Conservation (phyloP, 2,888 invertebrate genomes). For the Drosophila mimica region DNA sequence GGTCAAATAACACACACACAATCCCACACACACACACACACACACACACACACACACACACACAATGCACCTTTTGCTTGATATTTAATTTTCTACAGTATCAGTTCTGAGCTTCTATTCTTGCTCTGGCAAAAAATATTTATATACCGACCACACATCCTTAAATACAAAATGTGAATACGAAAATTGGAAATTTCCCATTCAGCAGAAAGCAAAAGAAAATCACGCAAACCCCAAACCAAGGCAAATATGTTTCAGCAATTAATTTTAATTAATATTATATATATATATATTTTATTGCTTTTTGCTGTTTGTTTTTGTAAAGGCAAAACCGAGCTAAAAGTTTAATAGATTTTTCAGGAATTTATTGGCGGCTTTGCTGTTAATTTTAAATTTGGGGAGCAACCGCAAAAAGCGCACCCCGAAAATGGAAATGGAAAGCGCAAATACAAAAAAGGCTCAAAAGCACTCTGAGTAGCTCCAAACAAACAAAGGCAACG, state of each 20-base stretch:
- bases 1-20: slow-evolving; percentile 23
- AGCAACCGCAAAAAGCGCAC: slow-evolving; percentile 59
- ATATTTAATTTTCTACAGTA: slow-evolving; percentile 32
- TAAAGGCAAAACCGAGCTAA: slow-evolving; percentile 14
- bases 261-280: slow-evolving; percentile 81
- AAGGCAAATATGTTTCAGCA: slow-evolving; percentile 66
- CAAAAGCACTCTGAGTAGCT: slow-evolving; percentile 12
- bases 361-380: slow-evolving; percentile 59
- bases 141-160: slow-evolving; percentile 35
- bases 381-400: slow-evolving; percentile 52
- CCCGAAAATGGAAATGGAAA: slow-evolving; percentile 63
- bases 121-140: slow-evolving; percentile 46
- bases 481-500: slow-evolving; percentile 33
- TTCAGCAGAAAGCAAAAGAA: slow-evolving; percentile 15
- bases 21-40: neutral
- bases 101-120: slow-evolving; percentile 22
- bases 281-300: slow-evolving; percentile 10
- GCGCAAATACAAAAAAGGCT: slow-evolving; percentile 29
- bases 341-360: slow-evolving; percentile 54
- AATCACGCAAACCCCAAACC: slow-evolving; percentile 23
- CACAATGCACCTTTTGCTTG: slow-evolving; percentile 18
- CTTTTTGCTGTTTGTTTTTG: slow-evolving; percentile 1
- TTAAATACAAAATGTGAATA: slow-evolving; percentile 31
- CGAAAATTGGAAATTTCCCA: slow-evolving; percentile 45
- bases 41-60: neutral